Evolutionary conservation across 2,797 vertebrate genomes (phyloP).

Genomic region (Platalea minor): DNA sequence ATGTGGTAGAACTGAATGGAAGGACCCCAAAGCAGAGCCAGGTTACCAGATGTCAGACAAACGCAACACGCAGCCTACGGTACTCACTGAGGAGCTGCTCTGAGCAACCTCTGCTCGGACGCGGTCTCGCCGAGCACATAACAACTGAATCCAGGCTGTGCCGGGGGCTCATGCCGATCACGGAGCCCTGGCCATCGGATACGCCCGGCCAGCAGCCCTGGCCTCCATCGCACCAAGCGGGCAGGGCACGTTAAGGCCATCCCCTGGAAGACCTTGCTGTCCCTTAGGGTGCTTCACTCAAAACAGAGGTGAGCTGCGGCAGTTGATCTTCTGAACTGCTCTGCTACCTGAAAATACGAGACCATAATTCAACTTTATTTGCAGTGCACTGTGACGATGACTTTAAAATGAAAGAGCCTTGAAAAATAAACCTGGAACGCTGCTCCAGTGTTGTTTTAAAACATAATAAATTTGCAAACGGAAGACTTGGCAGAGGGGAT

Average conservation of each 20-base stretch:
- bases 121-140: rapidly evolving
- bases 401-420: not conserved
- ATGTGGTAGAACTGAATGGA: not conserved
- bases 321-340: not conserved
- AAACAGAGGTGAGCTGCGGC: not conserved
- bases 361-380: not conserved
- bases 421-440: not conserved
- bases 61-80: rapidly evolving
- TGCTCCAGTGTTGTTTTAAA: not conserved
- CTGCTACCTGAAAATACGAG: not conserved
- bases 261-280: not conserved
- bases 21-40: not conserved
- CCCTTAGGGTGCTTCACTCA: not conserved
- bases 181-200: rapidly evolving
- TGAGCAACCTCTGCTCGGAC: rapidly evolving
- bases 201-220: no score
- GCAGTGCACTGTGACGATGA: not conserved
- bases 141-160: not conserved
- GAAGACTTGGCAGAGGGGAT: not conserved
- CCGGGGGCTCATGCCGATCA: not conserved
- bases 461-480: not conserved
- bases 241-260: no score
- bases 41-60: not conserved
- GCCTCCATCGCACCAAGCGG: rapidly evolving
- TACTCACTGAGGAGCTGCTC: not conserved